A percentile compares a stretch with the other conserved stretches of the same genome.
Evolutionary conservation across 2,888 invertebrate species (phyloP).

Genomic region (Acrobasis repandana): DNA sequence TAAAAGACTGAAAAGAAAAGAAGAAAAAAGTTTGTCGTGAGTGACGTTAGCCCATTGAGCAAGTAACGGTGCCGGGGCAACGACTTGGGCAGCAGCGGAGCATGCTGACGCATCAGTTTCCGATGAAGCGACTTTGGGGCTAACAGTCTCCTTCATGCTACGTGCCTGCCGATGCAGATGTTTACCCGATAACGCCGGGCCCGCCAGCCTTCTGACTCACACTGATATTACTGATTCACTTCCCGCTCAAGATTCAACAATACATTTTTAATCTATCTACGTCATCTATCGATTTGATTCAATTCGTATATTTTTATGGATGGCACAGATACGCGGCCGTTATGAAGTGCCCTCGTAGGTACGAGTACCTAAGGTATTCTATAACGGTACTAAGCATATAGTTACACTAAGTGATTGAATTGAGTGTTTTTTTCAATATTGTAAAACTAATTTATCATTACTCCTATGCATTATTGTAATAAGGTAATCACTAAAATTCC

Average conservation of each 20-base stretch:
- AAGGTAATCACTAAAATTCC: too few species aligned
- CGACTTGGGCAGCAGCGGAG: conserved; percentile 64
- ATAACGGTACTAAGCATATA: too few species aligned
- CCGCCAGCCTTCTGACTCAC: conserved; percentile 53
- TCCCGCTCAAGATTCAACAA: conserved; percentile 56
- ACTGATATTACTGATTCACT: conserved; percentile 55
- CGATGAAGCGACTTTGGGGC: conserved; percentile 50
- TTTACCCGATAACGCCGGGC: conserved; percentile 56
- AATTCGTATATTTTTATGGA: background rate
- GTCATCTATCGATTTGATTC: conserved; percentile 15
- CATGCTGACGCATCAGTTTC: conserved; percentile 71
- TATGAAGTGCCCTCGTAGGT: background rate
- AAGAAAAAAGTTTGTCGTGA: conserved; percentile 2
- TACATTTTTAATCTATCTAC: conserved; percentile 49
- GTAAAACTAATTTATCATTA: too few species aligned
- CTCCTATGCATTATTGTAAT: too few species aligned
- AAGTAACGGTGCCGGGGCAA: conserved; percentile 73
- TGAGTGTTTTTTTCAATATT: too few species aligned
- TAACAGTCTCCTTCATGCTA: conserved; percentile 59
- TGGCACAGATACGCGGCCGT: background rate
- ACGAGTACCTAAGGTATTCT: too few species aligned
- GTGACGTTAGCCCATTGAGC: conserved; percentile 25
- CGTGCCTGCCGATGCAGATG: conserved; percentile 59
- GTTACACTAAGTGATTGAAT: too few species aligned
- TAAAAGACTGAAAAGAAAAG: conserved; percentile 3